Base-by-base conservation (phyloP, 2,797 vertebrate genomes). In the Acestrorhynchus altus region DNA sequence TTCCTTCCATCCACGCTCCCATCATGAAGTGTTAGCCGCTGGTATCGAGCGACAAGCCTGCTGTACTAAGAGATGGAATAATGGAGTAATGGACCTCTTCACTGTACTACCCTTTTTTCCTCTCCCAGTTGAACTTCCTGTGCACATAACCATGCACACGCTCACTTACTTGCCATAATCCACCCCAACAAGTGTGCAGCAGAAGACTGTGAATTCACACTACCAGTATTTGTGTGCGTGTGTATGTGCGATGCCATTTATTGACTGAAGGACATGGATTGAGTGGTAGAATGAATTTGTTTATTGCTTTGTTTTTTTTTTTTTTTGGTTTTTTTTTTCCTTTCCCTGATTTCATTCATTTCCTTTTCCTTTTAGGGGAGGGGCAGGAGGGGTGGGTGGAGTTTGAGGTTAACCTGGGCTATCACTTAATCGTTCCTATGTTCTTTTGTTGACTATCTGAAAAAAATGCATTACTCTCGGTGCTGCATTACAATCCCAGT, bases 81-180 rank as follows among this genome's bases (percentile, higher is more conserved):
- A 80, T 39, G 91, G 93, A 91, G 92, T 90, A 91, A 80, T 28
- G 91, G 93, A 94, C 92, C 93, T 92, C 89, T 91, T 93, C 93
- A 94, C 93, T 94, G 93, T 92, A 92, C 90, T 74, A 85, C 67
- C 49, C 79, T 64, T 74, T 75, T 69, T 69, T 81, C 47, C 74
- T 83, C 88, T 90, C 90, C 89, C 83, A 79, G 71, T 90, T 86
- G 87, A 88, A 92, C 87, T 88, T 90, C 83, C 84, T 87, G 83
- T 86, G 88, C 88, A 85, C 89, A 85, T 66, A 74, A 89, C 86
- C 68, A 68, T 69, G 88, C 87, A 84, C 84, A 84, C 86, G 84
- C 22, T 85, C 84, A 83, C 83, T 81, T 78, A 76, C 84, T 86
- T 76, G 85, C 86, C 66, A 70, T 81, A 75, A 72, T 77, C 68